A percentile compares a stretch with the other conserved stretches of the same genome.
These are phyloP conservation scores for Apis cerana DNA, from an alignment of 1,140 invertebrate species.

Conservation along the genomic window DNA sequence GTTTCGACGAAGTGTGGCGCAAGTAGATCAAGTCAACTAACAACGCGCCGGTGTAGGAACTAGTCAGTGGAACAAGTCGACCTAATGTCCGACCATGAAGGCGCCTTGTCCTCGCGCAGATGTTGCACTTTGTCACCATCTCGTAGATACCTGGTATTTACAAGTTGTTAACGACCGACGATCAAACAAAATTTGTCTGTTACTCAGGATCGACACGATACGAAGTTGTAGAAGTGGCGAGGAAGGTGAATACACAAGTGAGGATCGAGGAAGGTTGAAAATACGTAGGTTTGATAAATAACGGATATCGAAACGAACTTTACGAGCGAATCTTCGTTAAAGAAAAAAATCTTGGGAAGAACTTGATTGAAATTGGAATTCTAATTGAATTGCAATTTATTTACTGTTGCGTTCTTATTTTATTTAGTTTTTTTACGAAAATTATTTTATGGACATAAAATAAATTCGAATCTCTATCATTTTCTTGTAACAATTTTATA, in stretches of 20 bases:
- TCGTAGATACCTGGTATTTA: slow-evolving; percentile 48
- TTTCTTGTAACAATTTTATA: no score
- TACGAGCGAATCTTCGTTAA: no score
- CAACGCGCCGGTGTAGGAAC: background rate
- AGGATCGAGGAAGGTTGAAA: background rate
- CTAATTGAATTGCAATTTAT: no score
- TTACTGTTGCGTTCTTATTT: background rate
- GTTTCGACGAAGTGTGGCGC: slow-evolving; percentile 16
- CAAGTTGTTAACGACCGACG: slow-evolving; percentile 46
- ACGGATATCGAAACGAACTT: background rate
- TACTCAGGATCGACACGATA: background rate
- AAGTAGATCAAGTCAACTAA: slow-evolving; percentile 10
- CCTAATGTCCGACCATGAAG: slow-evolving; percentile 35
- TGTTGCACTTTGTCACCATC: slow-evolving; percentile 48
- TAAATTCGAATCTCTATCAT: no score
- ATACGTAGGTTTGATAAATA: background rate
- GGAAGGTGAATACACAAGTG: background rate
- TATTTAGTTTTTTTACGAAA: no score
- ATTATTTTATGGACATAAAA: no score
- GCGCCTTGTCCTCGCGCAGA: slow-evolving; percentile 19
- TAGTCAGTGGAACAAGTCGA: slow-evolving; percentile 39
- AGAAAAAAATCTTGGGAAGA: no score
- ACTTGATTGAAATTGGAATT: background rate
- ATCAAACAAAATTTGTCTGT: slow-evolving; percentile 12
- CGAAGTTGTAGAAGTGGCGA: background rate